These are phyloP conservation scores for Cochlearius cochlearius DNA, from an alignment of 2,113 vertebrate genomes.

Conservation along the genomic window DNA sequence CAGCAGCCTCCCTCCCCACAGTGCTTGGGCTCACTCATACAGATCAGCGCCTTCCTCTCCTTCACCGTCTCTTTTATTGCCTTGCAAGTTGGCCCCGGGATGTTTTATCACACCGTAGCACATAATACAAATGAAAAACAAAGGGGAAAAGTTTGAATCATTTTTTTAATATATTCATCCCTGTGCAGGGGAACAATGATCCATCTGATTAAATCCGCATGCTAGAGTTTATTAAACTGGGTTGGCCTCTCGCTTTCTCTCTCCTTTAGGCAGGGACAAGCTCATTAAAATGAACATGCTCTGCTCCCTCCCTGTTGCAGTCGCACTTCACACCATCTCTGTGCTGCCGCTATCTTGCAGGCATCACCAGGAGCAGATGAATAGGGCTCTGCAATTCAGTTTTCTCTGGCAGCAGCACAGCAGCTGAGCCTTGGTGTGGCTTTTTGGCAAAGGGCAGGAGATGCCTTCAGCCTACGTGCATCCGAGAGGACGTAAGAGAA, in stretches of 20 bases:
- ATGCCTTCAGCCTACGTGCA: not conserved
- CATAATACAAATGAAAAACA: conserved; percentile 70
- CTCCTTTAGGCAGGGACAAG: conserved; percentile 60
- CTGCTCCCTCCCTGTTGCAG: not conserved
- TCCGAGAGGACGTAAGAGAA: not conserved
- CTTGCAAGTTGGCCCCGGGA: conserved; percentile 37
- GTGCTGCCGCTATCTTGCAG: not conserved
- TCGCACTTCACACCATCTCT: not conserved
- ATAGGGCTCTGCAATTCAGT: not conserved
- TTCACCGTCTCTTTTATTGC: conserved; percentile 17
- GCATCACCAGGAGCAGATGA: not conserved
- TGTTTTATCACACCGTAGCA: conserved; percentile 56
- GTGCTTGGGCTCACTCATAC: not conserved
- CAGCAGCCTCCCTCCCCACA: not conserved
- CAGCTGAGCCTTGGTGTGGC: not conserved
- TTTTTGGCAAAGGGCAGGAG: not conserved
- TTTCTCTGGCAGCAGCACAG: not conserved
- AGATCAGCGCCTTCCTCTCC: conserved; percentile 1
- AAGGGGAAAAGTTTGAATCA: conserved; percentile 57
- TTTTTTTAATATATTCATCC: conserved; percentile 68
- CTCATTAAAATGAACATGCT: conserved; percentile 66
- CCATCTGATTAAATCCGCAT: conserved; percentile 56
- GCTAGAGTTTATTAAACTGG: conserved; percentile 60
- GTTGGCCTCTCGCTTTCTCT: conserved; percentile 54
- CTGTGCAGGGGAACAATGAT: conserved; percentile 57